Evolutionary conservation across 2,888 invertebrate species (phyloP).

Genomic region (Dasysyrphus albostriatus): DNA sequence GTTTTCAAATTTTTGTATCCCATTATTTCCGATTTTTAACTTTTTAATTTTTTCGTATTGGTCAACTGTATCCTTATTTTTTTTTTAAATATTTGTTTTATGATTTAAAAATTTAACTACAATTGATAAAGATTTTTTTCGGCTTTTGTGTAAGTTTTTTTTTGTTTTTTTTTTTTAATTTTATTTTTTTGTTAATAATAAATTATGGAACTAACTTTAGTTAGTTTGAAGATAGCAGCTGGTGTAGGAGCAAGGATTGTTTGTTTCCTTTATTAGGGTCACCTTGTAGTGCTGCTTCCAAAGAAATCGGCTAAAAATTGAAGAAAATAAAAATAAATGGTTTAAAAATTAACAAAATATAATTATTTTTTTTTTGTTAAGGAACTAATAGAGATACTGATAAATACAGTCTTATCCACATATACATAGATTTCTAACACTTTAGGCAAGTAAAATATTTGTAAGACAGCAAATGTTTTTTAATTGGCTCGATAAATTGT

Average conservation of each 20-base stretch:
- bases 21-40: conserved; percentile 69
- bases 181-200: conserved; percentile 49
- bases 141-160: conserved; percentile 40
- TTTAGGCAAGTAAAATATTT: too few relatives aligned
- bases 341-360: neutral
- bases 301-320: conserved; percentile 87
- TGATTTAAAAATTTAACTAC: conserved; percentile 79
- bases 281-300: conserved; percentile 90
- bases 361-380: neutral
- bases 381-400: conserved; percentile 14
- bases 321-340: neutral
- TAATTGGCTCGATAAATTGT: too few relatives aligned
- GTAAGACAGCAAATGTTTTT: too few relatives aligned
- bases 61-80: conserved; percentile 72
- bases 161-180: conserved; percentile 32
- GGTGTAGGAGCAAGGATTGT: conserved; percentile 65
- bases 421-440: neutral
- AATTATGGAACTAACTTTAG: conserved; percentile 68
- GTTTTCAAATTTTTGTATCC: conserved; percentile 55
- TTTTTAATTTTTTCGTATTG: conserved; percentile 56
- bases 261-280: conserved; percentile 85
- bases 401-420: conserved; percentile 53
- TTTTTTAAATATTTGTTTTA: conserved; percentile 77
- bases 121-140: conserved; percentile 83
- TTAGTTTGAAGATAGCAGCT: conserved; percentile 65